Evolutionary conservation across 2,797 vertebrate species (phyloP), one percentile per base, ranked within the genome.

Genomic region (Discoglossus pictus): DNA sequence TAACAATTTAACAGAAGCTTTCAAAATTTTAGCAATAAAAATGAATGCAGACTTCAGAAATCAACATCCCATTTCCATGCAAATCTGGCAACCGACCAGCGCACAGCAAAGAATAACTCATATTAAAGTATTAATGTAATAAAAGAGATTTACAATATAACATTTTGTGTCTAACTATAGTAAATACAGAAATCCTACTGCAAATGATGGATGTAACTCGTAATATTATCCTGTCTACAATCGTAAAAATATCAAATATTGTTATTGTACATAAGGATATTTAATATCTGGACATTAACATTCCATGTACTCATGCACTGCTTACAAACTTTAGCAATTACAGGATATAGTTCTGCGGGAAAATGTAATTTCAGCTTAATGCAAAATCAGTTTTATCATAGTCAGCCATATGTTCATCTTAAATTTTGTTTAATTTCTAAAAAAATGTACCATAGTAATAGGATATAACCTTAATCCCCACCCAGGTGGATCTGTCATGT

Each of bases 301-400:
- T 40, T 35, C 42, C 12, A 21, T 62, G 43, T 42, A 40, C 21
- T 42, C 36, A 48, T 47, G 63, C 35, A 50, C 31, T 40, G 51
- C 67, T 70, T 56, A 56, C 51, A 70, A 51, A 63, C 43, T 62
- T 62, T 25, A 46, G 51, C 67, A 70, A 63, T 70, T 70, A 63
- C 20, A 56, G 52, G n/a, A 70, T 56, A 63, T 6, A 40, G 35
- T 70, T 39, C 67, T 63, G 60, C 52, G 56, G 67, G 67, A 50
- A 63, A 70, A 70, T 63, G 67, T 51, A 70, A 70, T 70, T 63
- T 70, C 40, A 63, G 50, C 24, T 70, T 50, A 56, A 56, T 63
- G 59, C 40, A 70, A 70, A 63, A 56, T 43, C 34, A 17, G 36
- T 43, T 63, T 70, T 70, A 70, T 70, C 67, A 70, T 70, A 70